Evolutionary conservation across 2,113 vertebrate genomes (phyloP).

Genomic region (Apteryx owenii): DNA sequence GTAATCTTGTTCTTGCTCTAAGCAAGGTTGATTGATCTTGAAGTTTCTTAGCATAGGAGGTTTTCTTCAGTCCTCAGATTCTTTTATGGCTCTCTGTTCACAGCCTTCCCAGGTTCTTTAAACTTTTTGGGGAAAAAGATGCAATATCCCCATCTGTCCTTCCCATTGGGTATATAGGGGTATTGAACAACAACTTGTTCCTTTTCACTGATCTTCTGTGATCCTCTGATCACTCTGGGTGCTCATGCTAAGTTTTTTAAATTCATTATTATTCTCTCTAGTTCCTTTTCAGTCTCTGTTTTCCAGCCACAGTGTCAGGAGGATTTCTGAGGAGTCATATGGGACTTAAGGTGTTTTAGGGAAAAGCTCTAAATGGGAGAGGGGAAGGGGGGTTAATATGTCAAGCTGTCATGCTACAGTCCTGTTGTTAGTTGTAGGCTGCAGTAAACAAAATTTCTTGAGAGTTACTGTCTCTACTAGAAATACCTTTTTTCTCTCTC

Average conservation of each 20-base stretch:
- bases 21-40: not conserved
- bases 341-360: not conserved
- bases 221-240: not conserved
- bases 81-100: not conserved
- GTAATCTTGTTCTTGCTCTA: not conserved
- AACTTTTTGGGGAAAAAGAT: not conserved
- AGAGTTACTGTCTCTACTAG: not conserved
- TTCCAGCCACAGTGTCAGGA: not conserved
- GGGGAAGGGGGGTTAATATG: no score
- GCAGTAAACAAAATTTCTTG: not conserved
- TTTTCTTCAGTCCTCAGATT: not conserved
- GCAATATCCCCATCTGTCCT: not conserved
- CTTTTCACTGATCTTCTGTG: not conserved
- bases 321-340: not conserved
- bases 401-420: not conserved
- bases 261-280: not conserved
- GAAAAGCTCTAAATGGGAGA: not conserved
- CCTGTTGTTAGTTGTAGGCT: not conserved
- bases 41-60: not conserved
- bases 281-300: not conserved
- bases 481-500: rapidly evolving
- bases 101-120: not conserved
- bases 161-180: not conserved
- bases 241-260: not conserved
- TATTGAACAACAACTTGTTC: not conserved